Evolutionary conservation across 2,888 invertebrate species (phyloP).

Genomic region (Meliscaeva auricollis): DNA sequence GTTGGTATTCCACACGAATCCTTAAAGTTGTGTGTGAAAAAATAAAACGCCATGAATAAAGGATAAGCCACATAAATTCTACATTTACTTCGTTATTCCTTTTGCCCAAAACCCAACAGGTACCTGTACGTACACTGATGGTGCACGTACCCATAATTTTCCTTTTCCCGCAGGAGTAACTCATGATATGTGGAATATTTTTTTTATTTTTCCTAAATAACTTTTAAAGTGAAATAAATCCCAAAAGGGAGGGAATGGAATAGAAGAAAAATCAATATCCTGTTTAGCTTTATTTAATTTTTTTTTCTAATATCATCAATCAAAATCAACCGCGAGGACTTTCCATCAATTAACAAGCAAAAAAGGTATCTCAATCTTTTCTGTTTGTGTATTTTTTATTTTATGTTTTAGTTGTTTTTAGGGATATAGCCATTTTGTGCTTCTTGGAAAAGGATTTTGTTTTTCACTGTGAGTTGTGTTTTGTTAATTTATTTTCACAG

Average conservation of each 20-base stretch:
- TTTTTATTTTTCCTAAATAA: neutral
- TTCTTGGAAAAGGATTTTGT: neutral
- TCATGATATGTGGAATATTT: slow-evolving; percentile 23
- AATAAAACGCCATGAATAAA: slow-evolving; percentile 19
- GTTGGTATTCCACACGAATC: neutral
- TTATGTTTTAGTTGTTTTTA: neutral
- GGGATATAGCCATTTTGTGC: neutral
- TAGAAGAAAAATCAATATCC: slow-evolving; percentile 13
- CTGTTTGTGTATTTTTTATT: neutral
- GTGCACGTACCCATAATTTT: neutral
- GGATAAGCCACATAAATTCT: slow-evolving; percentile 51
- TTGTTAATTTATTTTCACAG: slow-evolving; percentile 4
- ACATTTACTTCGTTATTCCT: slow-evolving; percentile 3
- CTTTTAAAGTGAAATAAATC: neutral
- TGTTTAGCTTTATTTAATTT: neutral
- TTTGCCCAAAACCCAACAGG: neutral
- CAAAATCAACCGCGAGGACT: slow-evolving; percentile 37
- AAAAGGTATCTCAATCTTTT: neutral
- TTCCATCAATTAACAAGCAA: slow-evolving; percentile 10
- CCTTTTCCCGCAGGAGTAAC: neutral
- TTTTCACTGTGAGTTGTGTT: slow-evolving; percentile 1
- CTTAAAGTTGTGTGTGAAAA: slow-evolving; percentile 20
- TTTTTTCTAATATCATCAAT: slow-evolving; percentile 44
- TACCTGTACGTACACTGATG: neutral
- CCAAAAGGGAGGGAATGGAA: neutral